Percentiles rank a stretch among this genome's conserved stretches.
Evolutionary conservation across 2,113 vertebrate species (phyloP).

Genomic region (Tetraodon nigroviridis): DNA sequence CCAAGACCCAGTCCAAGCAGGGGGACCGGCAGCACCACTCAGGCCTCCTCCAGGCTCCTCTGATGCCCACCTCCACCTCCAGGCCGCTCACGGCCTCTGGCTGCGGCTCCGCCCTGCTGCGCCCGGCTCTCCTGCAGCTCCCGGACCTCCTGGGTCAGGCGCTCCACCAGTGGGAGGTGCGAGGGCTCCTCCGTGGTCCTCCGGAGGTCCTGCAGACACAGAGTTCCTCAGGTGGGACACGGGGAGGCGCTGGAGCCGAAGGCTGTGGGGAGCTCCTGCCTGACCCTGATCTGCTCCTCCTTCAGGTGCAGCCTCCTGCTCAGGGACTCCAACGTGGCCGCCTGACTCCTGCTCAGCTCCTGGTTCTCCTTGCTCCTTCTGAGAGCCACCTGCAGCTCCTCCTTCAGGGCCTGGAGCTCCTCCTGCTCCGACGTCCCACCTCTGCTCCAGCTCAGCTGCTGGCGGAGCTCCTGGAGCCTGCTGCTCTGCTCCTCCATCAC

Average conservation of each 20-base stretch:
- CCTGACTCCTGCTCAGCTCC: constrained; percentile 81
- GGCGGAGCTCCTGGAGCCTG: constrained; percentile 80
- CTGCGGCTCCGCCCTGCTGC: constrained; percentile 62
- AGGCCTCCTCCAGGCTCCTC: constrained; percentile 75
- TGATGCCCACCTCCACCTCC: constrained; percentile 92
- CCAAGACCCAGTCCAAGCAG: background rate
- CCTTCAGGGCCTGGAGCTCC: constrained; percentile 64
- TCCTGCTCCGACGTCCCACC: background rate
- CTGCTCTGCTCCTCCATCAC: constrained; percentile 79
- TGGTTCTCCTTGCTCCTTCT: constrained; percentile 82
- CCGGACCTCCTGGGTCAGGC: constrained; percentile 82
- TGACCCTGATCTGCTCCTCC: constrained; percentile 86
- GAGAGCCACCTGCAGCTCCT: constrained; percentile 80
- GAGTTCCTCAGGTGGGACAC: background rate
- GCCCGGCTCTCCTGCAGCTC: constrained; percentile 79
- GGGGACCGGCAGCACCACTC: constrained; percentile 21
- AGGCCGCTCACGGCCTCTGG: constrained; percentile 74
- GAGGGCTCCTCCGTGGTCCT: constrained; percentile 82
- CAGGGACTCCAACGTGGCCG: constrained; percentile 75
- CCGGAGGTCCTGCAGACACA: constrained; percentile 79
- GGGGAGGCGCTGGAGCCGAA: background rate
- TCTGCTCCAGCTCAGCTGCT: constrained; percentile 59
- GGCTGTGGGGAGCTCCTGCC: background rate
- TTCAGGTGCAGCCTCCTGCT: constrained; percentile 79
- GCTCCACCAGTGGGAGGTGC: constrained; percentile 80